A percentile compares a stretch with the other conserved stretches of the same genome.
Evolutionary conservation across 2,888 invertebrate species (phyloP).

Genomic region (Cheilosia vernalis): DNA sequence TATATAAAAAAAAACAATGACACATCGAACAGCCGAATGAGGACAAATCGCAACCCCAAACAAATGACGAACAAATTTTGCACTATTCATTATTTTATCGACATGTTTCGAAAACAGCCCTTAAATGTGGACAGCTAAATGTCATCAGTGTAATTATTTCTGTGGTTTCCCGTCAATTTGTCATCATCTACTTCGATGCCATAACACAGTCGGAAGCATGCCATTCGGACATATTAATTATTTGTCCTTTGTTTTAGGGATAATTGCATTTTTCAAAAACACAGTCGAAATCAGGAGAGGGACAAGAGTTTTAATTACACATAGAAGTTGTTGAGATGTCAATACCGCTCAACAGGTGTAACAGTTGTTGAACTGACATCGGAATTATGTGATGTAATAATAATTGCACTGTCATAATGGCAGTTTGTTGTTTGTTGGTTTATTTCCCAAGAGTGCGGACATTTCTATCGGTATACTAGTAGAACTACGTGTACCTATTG

Average conservation of each 20-base stretch:
- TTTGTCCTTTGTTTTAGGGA: conserved; percentile 22
- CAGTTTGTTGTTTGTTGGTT: background rate
- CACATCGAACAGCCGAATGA: too few species aligned
- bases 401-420: background rate
- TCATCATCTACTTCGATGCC: conserved; percentile 6
- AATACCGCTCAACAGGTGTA: conserved; percentile 14
- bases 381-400: background rate
- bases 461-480: background rate
- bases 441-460: background rate
- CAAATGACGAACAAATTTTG: background rate
- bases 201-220: background rate
- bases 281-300: background rate
- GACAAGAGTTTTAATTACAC: conserved; percentile 33
- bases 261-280: conserved; percentile 10
- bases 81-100: background rate
- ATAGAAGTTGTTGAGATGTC: conserved; percentile 11
- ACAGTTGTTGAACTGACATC: conserved; percentile 20
- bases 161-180: conserved; percentile 31
- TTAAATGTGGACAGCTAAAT: conserved; percentile 15
- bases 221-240: conserved; percentile 27
- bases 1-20: too few species aligned
- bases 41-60: too few species aligned
- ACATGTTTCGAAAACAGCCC: background rate
- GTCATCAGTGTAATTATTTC: conserved; percentile 27
- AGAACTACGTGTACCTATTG: background rate